phyloP scores from a whole-genome alignment of 1,140 invertebrate genomes.

The Cyphomyrmex costatus region DNA sequence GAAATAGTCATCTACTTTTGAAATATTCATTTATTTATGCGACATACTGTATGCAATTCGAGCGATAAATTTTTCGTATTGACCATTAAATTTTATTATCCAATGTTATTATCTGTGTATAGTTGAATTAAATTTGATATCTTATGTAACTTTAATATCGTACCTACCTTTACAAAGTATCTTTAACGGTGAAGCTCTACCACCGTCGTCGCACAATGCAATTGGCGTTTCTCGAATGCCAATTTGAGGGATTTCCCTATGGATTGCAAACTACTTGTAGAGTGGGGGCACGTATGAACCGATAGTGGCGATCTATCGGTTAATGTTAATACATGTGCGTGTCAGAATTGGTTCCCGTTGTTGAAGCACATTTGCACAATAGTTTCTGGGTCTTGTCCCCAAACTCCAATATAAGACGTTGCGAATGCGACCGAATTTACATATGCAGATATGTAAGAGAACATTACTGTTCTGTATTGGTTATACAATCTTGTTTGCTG shows the following conservation, averaged over 20 bases:
- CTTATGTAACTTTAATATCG: conserved; percentile 17
- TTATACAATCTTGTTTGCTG: neutral
- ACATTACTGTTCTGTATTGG: neutral
- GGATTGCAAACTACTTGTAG: conserved; percentile 43
- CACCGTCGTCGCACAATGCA: conserved; percentile 26
- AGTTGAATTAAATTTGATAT: neutral
- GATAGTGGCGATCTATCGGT: conserved; percentile 66
- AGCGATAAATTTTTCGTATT: conserved; percentile 29
- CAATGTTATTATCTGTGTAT: neutral
- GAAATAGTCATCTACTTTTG: conserved; percentile 14
- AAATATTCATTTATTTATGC: conserved; percentile 54
- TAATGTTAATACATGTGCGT: conserved; percentile 65
- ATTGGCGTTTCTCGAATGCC: conserved; percentile 67
- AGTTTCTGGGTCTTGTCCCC: conserved; percentile 45
- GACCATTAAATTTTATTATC: neutral
- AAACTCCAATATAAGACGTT: conserved; percentile 33
- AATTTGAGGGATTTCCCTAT: conserved; percentile 79
- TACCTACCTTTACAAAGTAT: neutral
- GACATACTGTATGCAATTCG: neutral
- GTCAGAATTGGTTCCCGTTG: conserved; percentile 70
- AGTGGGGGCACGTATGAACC: conserved; percentile 42
- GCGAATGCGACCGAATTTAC: conserved; percentile 49
- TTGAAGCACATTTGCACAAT: conserved; percentile 63
- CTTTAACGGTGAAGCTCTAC: conserved; percentile 28
- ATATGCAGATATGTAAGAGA: conserved; percentile 2